phyloP scores from a whole-genome alignment of 2,113 vertebrate genomes.

The Thamnaconus septentrionalis region DNA sequence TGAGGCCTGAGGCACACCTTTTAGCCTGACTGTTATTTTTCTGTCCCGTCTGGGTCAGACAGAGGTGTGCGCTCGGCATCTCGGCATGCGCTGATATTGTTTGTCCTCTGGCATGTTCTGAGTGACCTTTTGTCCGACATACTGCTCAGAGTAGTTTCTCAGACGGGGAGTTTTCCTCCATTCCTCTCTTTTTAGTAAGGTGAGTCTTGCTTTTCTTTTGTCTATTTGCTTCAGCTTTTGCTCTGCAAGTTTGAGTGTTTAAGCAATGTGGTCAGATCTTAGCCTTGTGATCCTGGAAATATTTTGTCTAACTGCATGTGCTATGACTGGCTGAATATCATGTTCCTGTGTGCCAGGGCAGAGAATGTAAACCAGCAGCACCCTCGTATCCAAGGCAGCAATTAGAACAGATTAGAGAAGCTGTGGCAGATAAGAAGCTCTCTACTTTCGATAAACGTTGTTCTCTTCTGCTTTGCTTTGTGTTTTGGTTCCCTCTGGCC shows the following conservation, averaged over 20 bases:
- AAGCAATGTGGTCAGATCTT: constrained; percentile 29
- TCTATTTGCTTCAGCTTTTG: constrained; percentile 18
- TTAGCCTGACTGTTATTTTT: constrained; percentile 63
- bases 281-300: constrained; percentile 36
- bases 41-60: constrained; percentile 56
- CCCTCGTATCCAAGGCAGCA: constrained; percentile 13
- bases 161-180: constrained; percentile 41
- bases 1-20: constrained; percentile 71
- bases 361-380: constrained; percentile 22
- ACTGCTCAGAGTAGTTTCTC: background rate
- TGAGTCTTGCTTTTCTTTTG: constrained; percentile 61
- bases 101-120: constrained; percentile 10
- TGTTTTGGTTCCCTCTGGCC: constrained; percentile 33
- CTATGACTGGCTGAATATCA: constrained; percentile 42
- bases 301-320: constrained; percentile 44
- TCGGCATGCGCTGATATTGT: constrained; percentile 32
- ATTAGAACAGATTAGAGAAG: constrained; percentile 9
- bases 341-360: constrained; percentile 4
- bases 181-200: constrained; percentile 49
- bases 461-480: constrained; percentile 12
- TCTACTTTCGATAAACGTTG: background rate
- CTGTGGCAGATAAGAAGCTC: background rate
- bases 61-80: constrained; percentile 60
- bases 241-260: background rate
- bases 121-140: too few species aligned